Conservation (phyloP, 2,888 invertebrate species). For the Halocaridina rubra region DNA sequence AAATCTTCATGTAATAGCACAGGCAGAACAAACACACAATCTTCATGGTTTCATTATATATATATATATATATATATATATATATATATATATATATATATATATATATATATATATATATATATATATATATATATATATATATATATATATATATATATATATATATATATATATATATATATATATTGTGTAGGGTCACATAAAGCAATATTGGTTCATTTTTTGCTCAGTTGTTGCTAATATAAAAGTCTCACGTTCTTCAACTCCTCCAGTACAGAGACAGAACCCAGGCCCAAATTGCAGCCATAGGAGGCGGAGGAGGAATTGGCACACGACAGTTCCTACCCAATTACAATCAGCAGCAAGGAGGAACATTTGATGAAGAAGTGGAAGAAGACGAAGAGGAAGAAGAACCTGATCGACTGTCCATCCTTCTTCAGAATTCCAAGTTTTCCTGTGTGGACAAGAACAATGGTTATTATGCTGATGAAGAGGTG, state of each 20-base stretch:
- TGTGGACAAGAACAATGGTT: slow-evolving; percentile 83
- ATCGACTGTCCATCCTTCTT: slow-evolving; percentile 81
- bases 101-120: slow-evolving; percentile 4
- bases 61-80: neutral
- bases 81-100: slow-evolving; percentile 6
- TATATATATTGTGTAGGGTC: neutral
- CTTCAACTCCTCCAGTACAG: too few species aligned
- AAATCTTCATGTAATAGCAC: too few species aligned
- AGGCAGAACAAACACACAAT: too few species aligned
- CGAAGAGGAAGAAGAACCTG: slow-evolving; percentile 86
- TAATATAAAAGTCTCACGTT: too few species aligned
- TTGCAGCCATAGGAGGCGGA: too few species aligned
- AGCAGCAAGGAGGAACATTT: too few species aligned
- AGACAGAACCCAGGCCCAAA: too few species aligned
- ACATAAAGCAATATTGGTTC: neutral
- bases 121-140: neutral
- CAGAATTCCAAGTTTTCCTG: slow-evolving; percentile 88
- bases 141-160: slow-evolving; percentile 18
- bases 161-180: slow-evolving; percentile 27
- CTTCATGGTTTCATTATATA: too few species aligned
- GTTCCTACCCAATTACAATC: neutral
- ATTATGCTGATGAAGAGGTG: slow-evolving; percentile 90
- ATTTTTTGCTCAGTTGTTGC: slow-evolving; percentile 80
- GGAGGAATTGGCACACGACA: neutral
- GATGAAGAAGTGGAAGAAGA: slow-evolving; percentile 75